Base-by-base conservation (phyloP, 1,140 invertebrate genomes). In the Araneus ventricosus region DNA sequence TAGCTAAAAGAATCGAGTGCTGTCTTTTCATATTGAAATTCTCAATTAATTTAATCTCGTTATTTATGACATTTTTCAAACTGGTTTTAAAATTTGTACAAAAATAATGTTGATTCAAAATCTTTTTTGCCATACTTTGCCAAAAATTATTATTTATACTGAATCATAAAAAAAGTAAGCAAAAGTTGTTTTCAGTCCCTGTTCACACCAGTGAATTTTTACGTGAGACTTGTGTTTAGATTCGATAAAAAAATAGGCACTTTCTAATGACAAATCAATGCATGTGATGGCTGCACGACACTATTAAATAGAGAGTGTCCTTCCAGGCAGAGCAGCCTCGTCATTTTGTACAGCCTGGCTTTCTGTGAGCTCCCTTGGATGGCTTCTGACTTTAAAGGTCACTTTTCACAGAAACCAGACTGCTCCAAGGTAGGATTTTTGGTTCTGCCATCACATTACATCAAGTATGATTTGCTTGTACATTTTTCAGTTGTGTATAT, bases 401-500 rank as follows among this genome's bases (percentile, higher is more conserved):
- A 87, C 67, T 57, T 92, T 79, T 92, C 91, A 92, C 91, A 92
- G 91, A 92, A 92, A 92, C 91, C 84, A 92, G 91, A 87, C 91
- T 87, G 41, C 85, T 84, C n/a, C 63, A 92, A 90, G 89, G 89
- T 90, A 90, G 89, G 89, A 82, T 39, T 84, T 90, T 90, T 90
- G 89, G 79, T 61, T 90, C 59, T 90, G 89, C 75, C 89, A 37
- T 84, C 70, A 75, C 34, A 27, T 34, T 34, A 75, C 70, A 75
- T 75, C 67, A 41, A 45, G 79, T 82, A 41, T 82, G 22, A 82
- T 39, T 82, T 82, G 79, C 79, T 82, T 82, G 79, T 39, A 82
- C 79, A 82, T 45, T 82, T 45, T 82, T 82, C 37, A 82, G 37
- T 22, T 86, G 20, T 86, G 8, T 86, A 22, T 57, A 3, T 27